Conservation (phyloP, 2,797 vertebrate species). For the Sphaeramia orbicularis region DNA sequence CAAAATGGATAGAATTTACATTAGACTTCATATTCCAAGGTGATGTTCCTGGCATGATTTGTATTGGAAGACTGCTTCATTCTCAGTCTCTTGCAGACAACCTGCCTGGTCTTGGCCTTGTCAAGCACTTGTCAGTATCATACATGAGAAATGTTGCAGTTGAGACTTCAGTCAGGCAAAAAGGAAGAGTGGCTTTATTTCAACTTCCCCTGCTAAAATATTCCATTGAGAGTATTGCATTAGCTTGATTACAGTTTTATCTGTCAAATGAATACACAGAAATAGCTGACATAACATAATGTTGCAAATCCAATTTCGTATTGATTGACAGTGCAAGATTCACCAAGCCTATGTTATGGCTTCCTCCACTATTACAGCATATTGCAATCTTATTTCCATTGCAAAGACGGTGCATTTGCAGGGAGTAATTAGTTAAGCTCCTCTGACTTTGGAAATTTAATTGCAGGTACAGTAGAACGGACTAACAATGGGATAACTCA, state of each 20-base stretch:
- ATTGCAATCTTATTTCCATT: constrained; percentile 70
- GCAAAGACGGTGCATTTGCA: constrained; percentile 63
- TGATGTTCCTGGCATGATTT: constrained; percentile 62
- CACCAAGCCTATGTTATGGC: constrained; percentile 58
- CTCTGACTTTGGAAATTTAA: constrained; percentile 78
- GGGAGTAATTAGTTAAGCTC: constrained; percentile 80
- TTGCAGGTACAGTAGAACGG: constrained; percentile 75
- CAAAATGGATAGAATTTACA: constrained; percentile 58
- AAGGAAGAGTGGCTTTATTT: constrained; percentile 53
- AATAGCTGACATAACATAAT: constrained; percentile 80
- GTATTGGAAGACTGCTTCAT: constrained; percentile 47
- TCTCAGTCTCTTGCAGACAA: constrained; percentile 36
- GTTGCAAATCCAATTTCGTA: constrained; percentile 80
- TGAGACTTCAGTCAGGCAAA: constrained; percentile 34
- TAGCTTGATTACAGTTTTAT: constrained; percentile 82
- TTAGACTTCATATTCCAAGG: constrained; percentile 61
- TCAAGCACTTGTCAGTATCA: constrained; percentile 48
- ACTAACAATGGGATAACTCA: constrained; percentile 75
- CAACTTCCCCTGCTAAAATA: constrained; percentile 42
- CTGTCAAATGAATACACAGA: constrained; percentile 76
- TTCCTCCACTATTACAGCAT: constrained; percentile 67
- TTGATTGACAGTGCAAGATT: constrained; percentile 78
- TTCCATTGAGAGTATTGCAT: constrained; percentile 65
- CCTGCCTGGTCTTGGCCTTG: constrained; percentile 47
- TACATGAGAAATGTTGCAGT: constrained; percentile 47